Evolutionary conservation across 2,888 invertebrate species (phyloP).

Genomic region (Chloroclysta siterata): DNA sequence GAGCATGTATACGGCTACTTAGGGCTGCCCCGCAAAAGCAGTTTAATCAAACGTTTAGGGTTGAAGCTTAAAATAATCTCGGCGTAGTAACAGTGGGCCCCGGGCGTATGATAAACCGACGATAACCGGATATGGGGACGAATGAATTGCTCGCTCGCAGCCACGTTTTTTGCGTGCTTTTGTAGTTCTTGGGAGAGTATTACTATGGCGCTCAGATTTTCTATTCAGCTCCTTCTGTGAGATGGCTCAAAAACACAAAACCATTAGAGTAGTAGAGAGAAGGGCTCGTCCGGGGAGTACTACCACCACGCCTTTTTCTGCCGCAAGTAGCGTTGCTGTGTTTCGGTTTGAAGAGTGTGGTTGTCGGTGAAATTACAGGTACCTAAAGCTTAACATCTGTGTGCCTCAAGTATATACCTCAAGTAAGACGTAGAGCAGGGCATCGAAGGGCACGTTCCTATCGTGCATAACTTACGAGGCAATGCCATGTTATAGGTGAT

Average conservation of each 20-base stretch:
- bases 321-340: no score
- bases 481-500: no score
- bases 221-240: neutral
- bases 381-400: no score
- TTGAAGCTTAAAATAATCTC: slow-evolving; percentile 80
- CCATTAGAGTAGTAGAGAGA: no score
- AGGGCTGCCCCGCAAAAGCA: slow-evolving; percentile 51
- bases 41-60: slow-evolving; percentile 80
- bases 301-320: no score
- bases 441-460: no score
- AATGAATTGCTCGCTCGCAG: slow-evolving; percentile 78
- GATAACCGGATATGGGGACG: slow-evolving; percentile 80
- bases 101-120: slow-evolving; percentile 79
- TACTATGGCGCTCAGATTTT: slow-evolving; percentile 22
- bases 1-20: slow-evolving; percentile 6
- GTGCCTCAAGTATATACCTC: no score
- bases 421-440: no score
- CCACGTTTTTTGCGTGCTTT: slow-evolving; percentile 72
- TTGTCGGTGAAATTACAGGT: no score
- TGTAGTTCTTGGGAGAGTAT: slow-evolving; percentile 59
- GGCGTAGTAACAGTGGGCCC: slow-evolving; percentile 67
- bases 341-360: no score
- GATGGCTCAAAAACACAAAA: neutral
- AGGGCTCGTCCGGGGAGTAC: no score
- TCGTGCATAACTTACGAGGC: no score